Percentiles rank a stretch among this genome's conserved stretches.
These are phyloP conservation scores for Anoplopoma fimbria DNA, from an alignment of 2,113 vertebrate species.

Conservation along the genomic window DNA sequence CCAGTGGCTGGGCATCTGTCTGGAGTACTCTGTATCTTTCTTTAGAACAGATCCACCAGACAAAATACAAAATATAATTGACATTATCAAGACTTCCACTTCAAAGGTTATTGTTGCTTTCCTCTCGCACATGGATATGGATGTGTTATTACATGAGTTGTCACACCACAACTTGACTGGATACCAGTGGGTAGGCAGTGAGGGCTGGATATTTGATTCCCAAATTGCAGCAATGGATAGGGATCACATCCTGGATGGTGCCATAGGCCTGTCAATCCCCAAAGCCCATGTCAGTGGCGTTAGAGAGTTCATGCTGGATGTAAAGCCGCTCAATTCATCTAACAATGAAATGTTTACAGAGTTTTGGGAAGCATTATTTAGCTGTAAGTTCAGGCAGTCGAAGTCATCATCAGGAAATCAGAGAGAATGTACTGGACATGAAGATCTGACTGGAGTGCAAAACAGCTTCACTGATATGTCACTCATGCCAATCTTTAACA, in stretches of 20 bases:
- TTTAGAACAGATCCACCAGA: conserved; percentile 74
- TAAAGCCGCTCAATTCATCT: conserved; percentile 64
- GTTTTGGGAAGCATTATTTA: conserved; percentile 79
- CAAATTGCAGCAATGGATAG: conserved; percentile 64
- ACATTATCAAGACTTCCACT: conserved; percentile 77
- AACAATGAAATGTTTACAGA: conserved; percentile 69
- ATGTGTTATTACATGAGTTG: conserved; percentile 68
- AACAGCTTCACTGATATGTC: conserved; percentile 83
- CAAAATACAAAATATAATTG: conserved; percentile 69
- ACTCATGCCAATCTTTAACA: conserved; percentile 79
- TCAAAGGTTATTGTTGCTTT: conserved; percentile 80
- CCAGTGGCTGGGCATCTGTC: conserved; percentile 69
- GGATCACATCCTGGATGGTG: conserved; percentile 75
- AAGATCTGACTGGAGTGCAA: conserved; percentile 67
- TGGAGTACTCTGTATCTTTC: conserved; percentile 75
- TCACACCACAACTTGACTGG: conserved; percentile 77
- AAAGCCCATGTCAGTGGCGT: conserved; percentile 75
- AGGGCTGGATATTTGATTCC: conserved; percentile 80
- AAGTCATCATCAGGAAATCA: neutral
- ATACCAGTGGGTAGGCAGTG: conserved; percentile 83
- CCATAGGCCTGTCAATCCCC: conserved; percentile 80
- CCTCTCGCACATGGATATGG: conserved; percentile 70
- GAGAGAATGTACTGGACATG: conserved; percentile 72
- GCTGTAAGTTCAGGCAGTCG: conserved; percentile 60
- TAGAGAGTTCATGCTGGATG: conserved; percentile 78